phyloP scores from a whole-genome alignment of 2,797 vertebrate species.

The Miichthys miiuy region DNA sequence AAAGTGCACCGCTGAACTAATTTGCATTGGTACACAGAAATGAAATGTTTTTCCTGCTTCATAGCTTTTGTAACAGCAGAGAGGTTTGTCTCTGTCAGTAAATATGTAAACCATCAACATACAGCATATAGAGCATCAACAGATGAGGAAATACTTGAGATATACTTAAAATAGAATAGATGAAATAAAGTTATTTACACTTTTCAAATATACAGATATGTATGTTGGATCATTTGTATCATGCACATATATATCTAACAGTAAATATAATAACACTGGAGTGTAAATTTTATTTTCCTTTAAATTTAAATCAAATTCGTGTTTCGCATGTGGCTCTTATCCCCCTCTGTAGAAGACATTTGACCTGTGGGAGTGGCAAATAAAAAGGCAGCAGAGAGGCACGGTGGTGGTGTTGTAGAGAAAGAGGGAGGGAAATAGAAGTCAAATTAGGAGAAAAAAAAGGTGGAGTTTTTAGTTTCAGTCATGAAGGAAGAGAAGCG shows the following conservation, averaged over 20 bases:
- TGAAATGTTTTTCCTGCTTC: not conserved
- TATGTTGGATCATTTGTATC: too few relatives aligned
- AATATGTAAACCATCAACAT: too few relatives aligned
- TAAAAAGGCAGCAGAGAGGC: constrained; percentile 28
- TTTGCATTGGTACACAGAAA: not conserved
- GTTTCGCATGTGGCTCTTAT: too few relatives aligned
- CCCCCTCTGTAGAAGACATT: not conserved
- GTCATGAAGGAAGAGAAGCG: constrained; percentile 40
- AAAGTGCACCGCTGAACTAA: not conserved
- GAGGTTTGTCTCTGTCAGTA: not conserved
- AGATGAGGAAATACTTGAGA: too few relatives aligned
- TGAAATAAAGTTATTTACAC: too few relatives aligned
- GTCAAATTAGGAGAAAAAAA: constrained; percentile 63
- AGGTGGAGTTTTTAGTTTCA: constrained; percentile 27
- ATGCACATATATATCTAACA: too few relatives aligned
- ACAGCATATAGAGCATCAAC: too few relatives aligned
- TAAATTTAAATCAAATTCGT: too few relatives aligned
- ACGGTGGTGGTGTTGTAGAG: not conserved
- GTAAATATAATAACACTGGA: too few relatives aligned
- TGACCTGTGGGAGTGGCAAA: not conserved
- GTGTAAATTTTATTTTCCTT: too few relatives aligned
- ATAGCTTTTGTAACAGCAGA: not conserved
- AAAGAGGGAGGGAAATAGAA: constrained; percentile 73
- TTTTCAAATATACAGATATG: too few relatives aligned
- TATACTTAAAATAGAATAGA: too few relatives aligned